Base-by-base conservation (phyloP, 2,797 vertebrate species). In the Staurois parvus region DNA sequence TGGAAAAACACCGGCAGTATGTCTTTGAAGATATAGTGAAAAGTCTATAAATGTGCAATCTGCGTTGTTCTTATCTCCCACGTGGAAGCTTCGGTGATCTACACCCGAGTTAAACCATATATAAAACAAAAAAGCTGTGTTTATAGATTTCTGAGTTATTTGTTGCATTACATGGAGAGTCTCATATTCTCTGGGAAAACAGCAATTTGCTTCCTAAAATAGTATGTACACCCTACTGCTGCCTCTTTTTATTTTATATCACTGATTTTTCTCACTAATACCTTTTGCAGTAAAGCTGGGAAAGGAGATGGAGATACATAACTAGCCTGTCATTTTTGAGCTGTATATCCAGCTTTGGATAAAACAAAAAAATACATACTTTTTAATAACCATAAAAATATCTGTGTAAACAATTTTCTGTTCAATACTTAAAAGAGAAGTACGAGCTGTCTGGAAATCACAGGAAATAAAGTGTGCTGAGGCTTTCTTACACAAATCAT, bases 91-190 rank as follows among this genome's bases (percentile, higher is more conserved):
- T 21, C 70, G 7, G 34, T 75, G 59, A 85, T 80, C 40, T 85
- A 85, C 59, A 75, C 77, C 72, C 17, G 30, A 69, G 62, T 68
- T 69, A 32, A 64, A 81, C 30, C 72, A 70, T 79, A 76, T 76
- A 76, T 85, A 85, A 85, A 30, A 62, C 67, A 40, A 62, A 81
- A 80, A 81, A 59, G 30, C 40, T 21, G 45, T 40, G 78, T 76
- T 85, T 62, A 81, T 79, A 81, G 78, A 70, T 75, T 81, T 70
- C 62, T 24, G 42, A 81, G 72, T 81, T 85, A 85, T 85, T 85
- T 85, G 78, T 70, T 42, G 62, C 67, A n/a, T 6, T 42, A 28
- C 64, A 28, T 30, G 30, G 11, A 85, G 72, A 34, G n/a, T 74
- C 67, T 81, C 30, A 66, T 85, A 56, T 79, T 72, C 66, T 48